A percentile compares a stretch with the other conserved stretches of the same genome.
These are phyloP conservation scores for Sabellastarte sp. DNA, from an alignment of 2,888 invertebrate genomes.

Conservation along the genomic window DNA sequence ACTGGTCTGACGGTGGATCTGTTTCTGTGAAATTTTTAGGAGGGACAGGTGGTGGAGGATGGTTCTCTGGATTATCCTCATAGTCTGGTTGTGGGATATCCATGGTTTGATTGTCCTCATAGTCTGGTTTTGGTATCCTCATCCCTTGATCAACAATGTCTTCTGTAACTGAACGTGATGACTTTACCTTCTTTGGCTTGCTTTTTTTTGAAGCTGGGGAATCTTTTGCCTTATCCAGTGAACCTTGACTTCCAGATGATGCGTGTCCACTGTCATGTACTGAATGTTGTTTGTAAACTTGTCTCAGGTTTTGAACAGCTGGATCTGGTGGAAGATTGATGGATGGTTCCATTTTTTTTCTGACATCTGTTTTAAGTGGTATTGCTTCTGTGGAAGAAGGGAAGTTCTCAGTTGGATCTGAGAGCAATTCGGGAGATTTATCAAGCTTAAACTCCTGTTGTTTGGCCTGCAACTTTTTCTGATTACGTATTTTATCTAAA, in stretches of 20 bases:
- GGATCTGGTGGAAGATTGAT: background rate
- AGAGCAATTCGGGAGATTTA: background rate
- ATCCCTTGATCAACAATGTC: too few relatives aligned
- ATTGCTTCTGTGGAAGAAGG: too few relatives aligned
- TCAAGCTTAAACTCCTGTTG: background rate
- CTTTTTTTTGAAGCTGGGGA: too few relatives aligned
- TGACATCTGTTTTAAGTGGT: too few relatives aligned
- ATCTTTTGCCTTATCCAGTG: too few relatives aligned
- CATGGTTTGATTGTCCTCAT: too few relatives aligned
- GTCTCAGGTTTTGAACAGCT: background rate
- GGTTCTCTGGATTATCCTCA: background rate
- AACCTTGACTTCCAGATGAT: too few relatives aligned
- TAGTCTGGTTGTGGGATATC: background rate
- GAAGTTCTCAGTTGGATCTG: background rate
- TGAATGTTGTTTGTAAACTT: background rate
- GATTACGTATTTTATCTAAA: conserved; percentile 16
- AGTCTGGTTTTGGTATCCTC: too few relatives aligned
- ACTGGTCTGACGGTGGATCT: background rate
- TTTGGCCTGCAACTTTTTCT: background rate
- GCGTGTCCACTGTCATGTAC: too few relatives aligned
- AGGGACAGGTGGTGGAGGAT: background rate
- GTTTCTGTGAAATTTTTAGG: background rate
- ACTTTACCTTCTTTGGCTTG: too few relatives aligned
- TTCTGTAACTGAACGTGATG: too few relatives aligned
- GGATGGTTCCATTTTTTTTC: background rate